These are phyloP conservation scores for Paradisaea rubra DNA, from an alignment of 2,113 vertebrate genomes.

Conservation along the genomic window DNA sequence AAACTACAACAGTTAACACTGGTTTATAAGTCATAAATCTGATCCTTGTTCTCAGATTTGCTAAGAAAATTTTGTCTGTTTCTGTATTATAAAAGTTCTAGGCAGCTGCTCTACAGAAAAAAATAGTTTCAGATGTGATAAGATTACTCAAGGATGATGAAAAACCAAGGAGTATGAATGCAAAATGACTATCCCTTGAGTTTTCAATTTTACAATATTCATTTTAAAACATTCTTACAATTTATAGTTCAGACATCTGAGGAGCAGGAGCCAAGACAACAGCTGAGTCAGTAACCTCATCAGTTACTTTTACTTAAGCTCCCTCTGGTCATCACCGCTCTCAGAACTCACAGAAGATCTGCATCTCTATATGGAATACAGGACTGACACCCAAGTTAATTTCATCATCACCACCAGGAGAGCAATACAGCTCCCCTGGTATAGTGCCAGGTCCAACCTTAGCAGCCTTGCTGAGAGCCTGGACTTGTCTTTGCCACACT, in stretches of 20 bases:
- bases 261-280: neutral
- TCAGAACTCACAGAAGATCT: neutral
- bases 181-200: neutral
- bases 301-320: neutral
- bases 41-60: neutral
- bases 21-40: neutral
- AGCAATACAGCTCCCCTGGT: neutral
- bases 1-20: neutral
- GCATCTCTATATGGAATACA: fast-evolving
- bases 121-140: neutral
- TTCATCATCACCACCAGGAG: neutral
- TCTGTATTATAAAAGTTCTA: neutral
- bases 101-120: neutral
- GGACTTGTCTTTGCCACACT: neutral
- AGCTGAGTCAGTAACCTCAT: neutral
- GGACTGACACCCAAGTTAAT: neutral
- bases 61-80: neutral
- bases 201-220: neutral
- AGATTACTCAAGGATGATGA: neutral
- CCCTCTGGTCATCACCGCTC: neutral
- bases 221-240: neutral
- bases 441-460: neutral
- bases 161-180: neutral
- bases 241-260: neutral
- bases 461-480: neutral